These are phyloP conservation scores for Mustelus asterias DNA, from an alignment of 2,113 vertebrate species.

Conservation along the genomic window DNA sequence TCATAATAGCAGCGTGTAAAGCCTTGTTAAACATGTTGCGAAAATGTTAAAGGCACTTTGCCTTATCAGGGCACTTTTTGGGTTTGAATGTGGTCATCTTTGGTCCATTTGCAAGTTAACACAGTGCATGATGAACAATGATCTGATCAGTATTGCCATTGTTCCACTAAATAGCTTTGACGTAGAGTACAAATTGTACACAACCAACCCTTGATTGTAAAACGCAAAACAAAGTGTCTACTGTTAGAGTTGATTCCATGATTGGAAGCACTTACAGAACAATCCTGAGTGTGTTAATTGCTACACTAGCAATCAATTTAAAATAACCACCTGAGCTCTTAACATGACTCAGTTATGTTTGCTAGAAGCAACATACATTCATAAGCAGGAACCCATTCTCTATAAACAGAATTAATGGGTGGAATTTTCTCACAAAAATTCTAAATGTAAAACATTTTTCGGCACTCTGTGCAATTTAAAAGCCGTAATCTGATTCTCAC, in stretches of 20 bases:
- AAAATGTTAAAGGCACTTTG: not conserved
- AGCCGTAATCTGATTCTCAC: too few relatives aligned
- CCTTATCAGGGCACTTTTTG: not conserved
- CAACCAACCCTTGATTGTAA: not conserved
- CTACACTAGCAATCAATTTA: not conserved
- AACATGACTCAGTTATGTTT: not conserved
- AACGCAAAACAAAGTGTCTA: not conserved
- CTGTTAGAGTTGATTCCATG: not conserved
- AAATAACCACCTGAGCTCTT: not conserved
- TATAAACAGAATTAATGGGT: not conserved
- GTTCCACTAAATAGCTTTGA: not conserved
- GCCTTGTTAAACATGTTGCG: not conserved
- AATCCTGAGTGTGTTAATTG: not conserved
- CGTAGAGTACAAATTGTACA: not conserved
- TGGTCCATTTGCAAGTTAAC: too few relatives aligned
- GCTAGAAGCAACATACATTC: not conserved
- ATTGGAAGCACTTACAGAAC: not conserved
- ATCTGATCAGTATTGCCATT: not conserved
- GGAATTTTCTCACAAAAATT: too few relatives aligned
- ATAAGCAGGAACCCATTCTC: not conserved
- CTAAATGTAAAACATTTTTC: too few relatives aligned
- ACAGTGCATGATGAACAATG: not conserved
- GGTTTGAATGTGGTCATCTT: too few relatives aligned
- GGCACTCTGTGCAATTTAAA: too few relatives aligned
- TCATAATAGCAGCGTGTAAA: not conserved